A percentile compares a stretch with the other conserved stretches of the same genome.
Evolutionary conservation across 2,797 vertebrate genomes (phyloP).

Genomic region (Poeciliopsis presidionis): DNA sequence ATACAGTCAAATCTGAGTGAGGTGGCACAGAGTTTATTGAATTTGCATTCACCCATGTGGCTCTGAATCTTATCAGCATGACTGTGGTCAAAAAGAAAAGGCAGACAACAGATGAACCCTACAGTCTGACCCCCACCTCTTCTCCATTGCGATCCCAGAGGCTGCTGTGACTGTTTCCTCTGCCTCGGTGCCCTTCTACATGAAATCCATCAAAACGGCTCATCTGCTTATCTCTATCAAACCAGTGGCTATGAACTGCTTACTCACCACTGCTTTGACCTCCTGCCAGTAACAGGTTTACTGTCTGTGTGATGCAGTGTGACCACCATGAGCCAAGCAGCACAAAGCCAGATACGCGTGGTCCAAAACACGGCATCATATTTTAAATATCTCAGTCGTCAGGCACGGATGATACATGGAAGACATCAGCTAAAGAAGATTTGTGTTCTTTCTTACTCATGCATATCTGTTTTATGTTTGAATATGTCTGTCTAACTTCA

Average conservation of each 20-base stretch:
- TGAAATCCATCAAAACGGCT: conserved; percentile 67
- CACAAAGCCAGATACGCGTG: conserved; percentile 9
- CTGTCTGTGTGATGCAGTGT: conserved; percentile 33
- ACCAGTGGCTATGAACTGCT: conserved; percentile 64
- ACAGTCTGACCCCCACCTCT: conserved; percentile 40
- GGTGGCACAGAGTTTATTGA: conserved; percentile 35
- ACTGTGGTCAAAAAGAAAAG: conserved; percentile 29
- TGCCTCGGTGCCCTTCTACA: conserved; percentile 34
- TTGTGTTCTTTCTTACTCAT: neutral
- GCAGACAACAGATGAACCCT: conserved; percentile 20
- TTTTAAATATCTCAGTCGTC: conserved; percentile 12
- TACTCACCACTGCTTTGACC: conserved; percentile 50
- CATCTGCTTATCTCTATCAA: conserved; percentile 71
- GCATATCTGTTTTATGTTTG: neutral
- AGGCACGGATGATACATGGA: neutral
- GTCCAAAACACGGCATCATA: conserved; percentile 13
- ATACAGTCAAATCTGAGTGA: conserved; percentile 31
- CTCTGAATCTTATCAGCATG: conserved; percentile 28
- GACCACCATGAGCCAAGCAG: conserved; percentile 24
- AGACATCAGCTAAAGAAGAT: neutral
- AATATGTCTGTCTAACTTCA: neutral
- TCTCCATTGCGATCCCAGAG: conserved; percentile 30
- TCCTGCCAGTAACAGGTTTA: conserved; percentile 60
- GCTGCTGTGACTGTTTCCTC: conserved; percentile 45
- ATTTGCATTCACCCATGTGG: conserved; percentile 37